These are phyloP conservation scores for Campaea margaritaria DNA, from an alignment of 2,888 invertebrate species.

Conservation along the genomic window DNA sequence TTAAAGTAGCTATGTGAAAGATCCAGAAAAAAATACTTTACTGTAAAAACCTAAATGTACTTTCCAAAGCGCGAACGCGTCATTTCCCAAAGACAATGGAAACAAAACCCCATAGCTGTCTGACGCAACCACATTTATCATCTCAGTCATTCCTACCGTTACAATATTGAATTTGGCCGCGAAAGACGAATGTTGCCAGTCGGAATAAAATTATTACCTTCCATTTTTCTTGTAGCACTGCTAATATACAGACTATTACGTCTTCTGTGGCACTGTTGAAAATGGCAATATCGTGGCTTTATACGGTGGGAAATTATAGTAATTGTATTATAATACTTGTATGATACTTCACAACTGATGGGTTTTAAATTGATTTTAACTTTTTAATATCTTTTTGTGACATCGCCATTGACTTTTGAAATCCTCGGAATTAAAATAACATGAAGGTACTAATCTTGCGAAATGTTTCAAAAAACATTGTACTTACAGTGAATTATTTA, in stretches of 20 bases:
- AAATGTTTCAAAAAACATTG: no score
- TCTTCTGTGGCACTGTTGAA: conserved; percentile 52
- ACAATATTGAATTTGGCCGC: conserved; percentile 58
- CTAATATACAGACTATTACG: no score
- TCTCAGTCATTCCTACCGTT: conserved; percentile 49
- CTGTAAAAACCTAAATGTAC: no score
- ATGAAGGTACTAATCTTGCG: no score
- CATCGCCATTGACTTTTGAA: no score
- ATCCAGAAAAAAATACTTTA: no score
- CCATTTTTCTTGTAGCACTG: conserved; percentile 55
- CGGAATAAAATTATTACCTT: conserved; percentile 67
- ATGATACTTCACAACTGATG: conserved; percentile 17
- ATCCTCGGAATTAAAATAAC: no score
- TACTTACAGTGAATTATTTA: no score
- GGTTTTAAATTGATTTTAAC: no score
- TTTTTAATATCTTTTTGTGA: conserved; percentile 10
- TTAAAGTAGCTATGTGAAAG: no score
- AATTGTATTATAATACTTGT: conserved; percentile 13
- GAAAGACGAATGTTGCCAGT: conserved; percentile 52
- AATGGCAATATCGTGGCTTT: conserved; percentile 44
- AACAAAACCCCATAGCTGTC: conserved; percentile 18
- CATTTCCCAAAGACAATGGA: conserved; percentile 24
- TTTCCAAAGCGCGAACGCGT: background rate
- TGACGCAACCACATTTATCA: conserved; percentile 53
- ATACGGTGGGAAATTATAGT: conserved; percentile 37